Percentiles rank a stretch among this genome's conserved stretches.
phyloP scores from a whole-genome alignment of 2,113 vertebrate species.

The Dipodomys merriami region DNA sequence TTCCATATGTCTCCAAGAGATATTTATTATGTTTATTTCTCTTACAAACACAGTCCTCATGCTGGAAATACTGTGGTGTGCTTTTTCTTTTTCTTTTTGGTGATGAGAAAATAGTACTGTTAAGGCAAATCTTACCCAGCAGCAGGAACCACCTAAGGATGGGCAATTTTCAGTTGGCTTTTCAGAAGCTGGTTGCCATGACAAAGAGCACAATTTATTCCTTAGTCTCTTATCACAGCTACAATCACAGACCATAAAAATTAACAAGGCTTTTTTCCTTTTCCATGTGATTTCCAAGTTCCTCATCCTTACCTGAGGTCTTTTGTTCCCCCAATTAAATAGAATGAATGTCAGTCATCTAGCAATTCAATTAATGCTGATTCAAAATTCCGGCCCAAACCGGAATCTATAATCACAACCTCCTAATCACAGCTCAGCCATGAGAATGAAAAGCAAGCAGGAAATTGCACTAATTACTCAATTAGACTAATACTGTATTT shows the following conservation, averaged over 20 bases:
- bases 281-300: conserved; percentile 62
- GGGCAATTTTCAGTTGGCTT: conserved; percentile 78
- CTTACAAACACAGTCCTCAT: conserved; percentile 53
- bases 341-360: conserved; percentile 73
- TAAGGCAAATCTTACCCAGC: conserved; percentile 67
- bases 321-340: conserved; percentile 77
- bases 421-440: conserved; percentile 79
- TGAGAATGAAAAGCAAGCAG: conserved; percentile 71
- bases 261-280: conserved; percentile 72
- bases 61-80: conserved; percentile 71
- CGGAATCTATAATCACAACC: conserved; percentile 78
- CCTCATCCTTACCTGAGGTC: conserved; percentile 78
- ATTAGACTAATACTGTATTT: conserved; percentile 74
- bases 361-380: conserved; percentile 79
- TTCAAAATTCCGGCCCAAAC: conserved; percentile 79
- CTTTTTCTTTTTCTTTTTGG: background rate
- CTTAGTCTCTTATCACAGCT: conserved; percentile 74
- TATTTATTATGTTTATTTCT: conserved; percentile 76
- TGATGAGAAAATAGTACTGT: conserved; percentile 70
- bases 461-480: conserved; percentile 77
- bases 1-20: conserved; percentile 74
- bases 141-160: conserved; percentile 72
- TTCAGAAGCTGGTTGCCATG: conserved; percentile 79
- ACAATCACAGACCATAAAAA: conserved; percentile 77
- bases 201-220: conserved; percentile 80